Evolutionary conservation across 1,140 invertebrate species (phyloP).

Genomic region (Ostrea denselamellosa): DNA sequence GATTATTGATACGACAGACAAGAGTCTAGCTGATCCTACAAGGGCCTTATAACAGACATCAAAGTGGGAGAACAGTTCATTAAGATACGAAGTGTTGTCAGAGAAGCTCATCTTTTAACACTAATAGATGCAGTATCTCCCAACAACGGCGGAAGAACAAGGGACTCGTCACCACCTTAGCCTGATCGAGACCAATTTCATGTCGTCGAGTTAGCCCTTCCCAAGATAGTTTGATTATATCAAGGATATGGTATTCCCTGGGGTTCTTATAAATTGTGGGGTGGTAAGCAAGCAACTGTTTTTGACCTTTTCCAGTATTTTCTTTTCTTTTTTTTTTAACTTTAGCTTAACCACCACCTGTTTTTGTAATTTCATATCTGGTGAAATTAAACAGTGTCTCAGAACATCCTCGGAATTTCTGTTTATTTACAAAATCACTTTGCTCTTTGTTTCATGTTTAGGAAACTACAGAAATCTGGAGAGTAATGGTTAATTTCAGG

Average conservation of each 20-base stretch:
- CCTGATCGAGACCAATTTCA: background rate
- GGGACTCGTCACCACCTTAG: slow-evolving; percentile 19
- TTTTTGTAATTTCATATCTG: slow-evolving; percentile 3
- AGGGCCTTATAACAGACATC: slow-evolving; percentile 21
- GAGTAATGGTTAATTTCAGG: slow-evolving; percentile 18
- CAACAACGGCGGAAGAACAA: background rate
- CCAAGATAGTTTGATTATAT: background rate
- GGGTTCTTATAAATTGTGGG: background rate
- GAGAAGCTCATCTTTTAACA: slow-evolving; percentile 32
- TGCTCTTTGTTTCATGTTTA: slow-evolving; percentile 32
- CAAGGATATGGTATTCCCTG: background rate
- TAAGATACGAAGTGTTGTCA: slow-evolving; percentile 17
- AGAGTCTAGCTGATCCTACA: background rate
- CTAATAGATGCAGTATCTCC: slow-evolving; percentile 34
- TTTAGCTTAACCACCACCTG: background rate
- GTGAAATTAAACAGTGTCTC: background rate
- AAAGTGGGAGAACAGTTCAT: slow-evolving; percentile 15
- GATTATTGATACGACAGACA: slow-evolving; percentile 10
- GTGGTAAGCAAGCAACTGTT: slow-evolving; percentile 17
- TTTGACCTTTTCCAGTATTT: background rate
- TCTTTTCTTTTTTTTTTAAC: background rate
- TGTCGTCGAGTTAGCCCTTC: slow-evolving; percentile 26
- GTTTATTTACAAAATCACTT: slow-evolving; percentile 40
- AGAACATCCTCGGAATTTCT: slow-evolving; percentile 16
- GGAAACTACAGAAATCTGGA: background rate